These are phyloP conservation scores for Calycopis cecrops DNA, from an alignment of 1,140 invertebrate species.

Conservation along the genomic window DNA sequence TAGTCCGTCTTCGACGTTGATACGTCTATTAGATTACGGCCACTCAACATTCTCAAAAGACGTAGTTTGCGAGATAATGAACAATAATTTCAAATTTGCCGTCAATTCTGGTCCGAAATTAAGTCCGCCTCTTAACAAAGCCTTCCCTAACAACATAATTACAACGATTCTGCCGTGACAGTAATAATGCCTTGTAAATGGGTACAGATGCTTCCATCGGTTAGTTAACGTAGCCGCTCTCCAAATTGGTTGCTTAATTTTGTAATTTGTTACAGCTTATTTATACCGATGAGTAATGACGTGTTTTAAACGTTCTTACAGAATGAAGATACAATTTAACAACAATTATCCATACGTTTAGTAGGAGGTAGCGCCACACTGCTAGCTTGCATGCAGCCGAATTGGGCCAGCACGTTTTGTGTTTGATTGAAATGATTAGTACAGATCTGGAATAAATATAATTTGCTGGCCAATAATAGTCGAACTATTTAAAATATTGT, in stretches of 20 bases:
- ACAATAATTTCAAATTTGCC: conserved; percentile 16
- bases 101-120: conserved; percentile 24
- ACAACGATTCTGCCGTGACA: conserved; percentile 38
- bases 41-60: conserved; percentile 11
- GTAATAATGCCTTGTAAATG: conserved; percentile 41
- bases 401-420: no score
- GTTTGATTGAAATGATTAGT: no score
- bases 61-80: conserved; percentile 19
- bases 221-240: conserved; percentile 16
- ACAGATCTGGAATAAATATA: no score
- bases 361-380: no score
- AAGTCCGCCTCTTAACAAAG: conserved; percentile 36
- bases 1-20: no score
- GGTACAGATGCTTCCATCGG: conserved; percentile 36
- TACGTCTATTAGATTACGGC: background rate
- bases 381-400: no score
- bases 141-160: conserved; percentile 40
- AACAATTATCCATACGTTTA: no score
- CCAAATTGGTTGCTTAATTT: conserved; percentile 8
- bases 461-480: no score
- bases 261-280: background rate
- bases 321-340: no score
- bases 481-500: no score
- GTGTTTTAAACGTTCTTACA: no score
- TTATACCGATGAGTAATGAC: no score